Evolutionary conservation across 2,797 vertebrate species (phyloP).

Genomic region (Siniperca obscura): DNA sequence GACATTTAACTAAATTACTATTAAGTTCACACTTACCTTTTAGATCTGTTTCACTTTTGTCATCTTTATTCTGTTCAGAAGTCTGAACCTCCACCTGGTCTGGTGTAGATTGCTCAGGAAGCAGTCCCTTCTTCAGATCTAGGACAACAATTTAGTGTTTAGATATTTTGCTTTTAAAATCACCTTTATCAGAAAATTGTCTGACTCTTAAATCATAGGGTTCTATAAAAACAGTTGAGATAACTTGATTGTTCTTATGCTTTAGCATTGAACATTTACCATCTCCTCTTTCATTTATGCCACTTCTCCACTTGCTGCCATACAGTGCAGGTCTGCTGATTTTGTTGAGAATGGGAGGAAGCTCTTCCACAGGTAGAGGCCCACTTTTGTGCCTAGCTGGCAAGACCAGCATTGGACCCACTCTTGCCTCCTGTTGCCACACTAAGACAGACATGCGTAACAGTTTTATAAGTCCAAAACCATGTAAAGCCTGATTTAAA

Average conservation of each 20-base stretch:
- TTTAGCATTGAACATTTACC: conserved; percentile 23
- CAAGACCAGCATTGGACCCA: conserved; percentile 74
- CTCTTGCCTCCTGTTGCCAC: conserved; percentile 59
- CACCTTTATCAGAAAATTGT: neutral
- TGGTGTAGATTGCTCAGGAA: conserved; percentile 19
- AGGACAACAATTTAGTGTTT: neutral
- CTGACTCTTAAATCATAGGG: neutral
- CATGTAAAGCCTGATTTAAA: neutral
- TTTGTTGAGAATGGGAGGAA: conserved; percentile 47
- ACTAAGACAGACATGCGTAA: conserved; percentile 23
- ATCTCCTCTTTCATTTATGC: neutral
- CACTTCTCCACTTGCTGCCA: conserved; percentile 76
- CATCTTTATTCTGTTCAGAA: neutral
- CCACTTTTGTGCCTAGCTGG: conserved; percentile 45
- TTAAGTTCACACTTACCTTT: conserved; percentile 21
- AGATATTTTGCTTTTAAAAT: neutral
- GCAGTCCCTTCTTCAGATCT: conserved; percentile 38
- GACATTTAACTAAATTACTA: rapidly evolving
- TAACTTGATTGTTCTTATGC: neutral
- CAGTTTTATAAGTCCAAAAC: neutral
- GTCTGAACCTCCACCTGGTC: neutral
- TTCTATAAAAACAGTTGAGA: too few relatives aligned
- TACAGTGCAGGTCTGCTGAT: conserved; percentile 33
- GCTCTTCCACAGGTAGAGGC: conserved; percentile 36
- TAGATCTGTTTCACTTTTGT: rapidly evolving